A percentile compares a stretch with the other conserved stretches of the same genome.
Conservation (phyloP, 1,140 invertebrate species). For the Zeugodacus cucurbitae region DNA sequence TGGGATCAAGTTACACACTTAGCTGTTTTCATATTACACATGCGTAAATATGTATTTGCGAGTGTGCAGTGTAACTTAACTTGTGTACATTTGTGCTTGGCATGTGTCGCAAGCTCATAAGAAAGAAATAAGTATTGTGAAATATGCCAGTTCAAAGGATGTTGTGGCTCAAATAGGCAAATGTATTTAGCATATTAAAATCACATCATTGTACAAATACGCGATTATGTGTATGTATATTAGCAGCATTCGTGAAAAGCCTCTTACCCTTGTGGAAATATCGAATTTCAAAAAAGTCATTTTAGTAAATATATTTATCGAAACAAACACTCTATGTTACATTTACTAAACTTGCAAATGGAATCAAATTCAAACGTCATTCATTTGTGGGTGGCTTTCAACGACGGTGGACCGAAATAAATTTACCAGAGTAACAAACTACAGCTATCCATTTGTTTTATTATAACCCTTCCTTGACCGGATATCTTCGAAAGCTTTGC, state of each 20-base stretch:
- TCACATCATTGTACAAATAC: background rate
- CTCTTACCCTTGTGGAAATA: background rate
- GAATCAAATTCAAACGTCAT: slow-evolving; percentile 39
- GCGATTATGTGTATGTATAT: background rate
- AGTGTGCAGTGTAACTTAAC: background rate
- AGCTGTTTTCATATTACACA: background rate
- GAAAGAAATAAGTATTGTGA: background rate
- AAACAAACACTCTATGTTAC: background rate
- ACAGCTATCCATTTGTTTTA: background rate
- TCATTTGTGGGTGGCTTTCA: slow-evolving; percentile 24
- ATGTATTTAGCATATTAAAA: slow-evolving; percentile 32
- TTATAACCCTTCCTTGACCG: slow-evolving; percentile 15
- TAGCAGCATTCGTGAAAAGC: background rate
- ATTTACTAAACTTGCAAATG: slow-evolving; percentile 28
- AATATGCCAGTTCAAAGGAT: slow-evolving; percentile 12
- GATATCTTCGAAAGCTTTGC: background rate
- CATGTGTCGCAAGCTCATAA: background rate
- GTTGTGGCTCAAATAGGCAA: background rate
- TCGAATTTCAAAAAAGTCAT: background rate
- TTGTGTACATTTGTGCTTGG: slow-evolving; percentile 35
- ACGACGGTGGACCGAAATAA: background rate
- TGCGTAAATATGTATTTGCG: background rate
- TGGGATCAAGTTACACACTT: background rate
- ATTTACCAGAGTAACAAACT: background rate
- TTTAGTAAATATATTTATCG: slow-evolving; percentile 31